Conservation (phyloP, 2,888 invertebrate species). For the Caradrina clavipalpis region DNA sequence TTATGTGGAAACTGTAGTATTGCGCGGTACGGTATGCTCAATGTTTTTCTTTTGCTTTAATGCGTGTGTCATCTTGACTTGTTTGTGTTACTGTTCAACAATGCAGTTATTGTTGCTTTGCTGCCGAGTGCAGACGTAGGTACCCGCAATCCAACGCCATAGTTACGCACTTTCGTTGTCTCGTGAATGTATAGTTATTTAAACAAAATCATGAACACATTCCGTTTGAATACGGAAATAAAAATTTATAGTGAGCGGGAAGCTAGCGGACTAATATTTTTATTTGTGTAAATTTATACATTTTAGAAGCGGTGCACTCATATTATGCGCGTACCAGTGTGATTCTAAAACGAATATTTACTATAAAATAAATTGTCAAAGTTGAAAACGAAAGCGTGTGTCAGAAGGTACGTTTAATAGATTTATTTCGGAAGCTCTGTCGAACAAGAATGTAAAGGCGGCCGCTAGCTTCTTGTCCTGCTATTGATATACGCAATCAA, state of each 20-base stretch:
- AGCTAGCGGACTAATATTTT: conserved; percentile 35
- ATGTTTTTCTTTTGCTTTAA: neutral
- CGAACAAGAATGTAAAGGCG: neutral
- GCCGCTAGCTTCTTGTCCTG: conserved; percentile 30
- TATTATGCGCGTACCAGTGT: neutral
- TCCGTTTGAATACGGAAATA: conserved; percentile 60
- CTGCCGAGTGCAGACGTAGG: neutral
- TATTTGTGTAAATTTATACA: conserved; percentile 6
- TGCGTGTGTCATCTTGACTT: conserved; percentile 6
- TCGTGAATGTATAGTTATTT: conserved; percentile 51
- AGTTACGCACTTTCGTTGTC: conserved; percentile 56
- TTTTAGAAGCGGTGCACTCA: neutral
- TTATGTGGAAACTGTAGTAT: conserved; percentile 12
- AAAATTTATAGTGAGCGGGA: conserved; percentile 33
- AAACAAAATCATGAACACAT: conserved; percentile 50
- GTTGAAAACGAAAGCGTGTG: too few species aligned
- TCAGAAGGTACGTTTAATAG: too few species aligned
- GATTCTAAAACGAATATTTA: neutral
- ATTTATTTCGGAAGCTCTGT: neutral
- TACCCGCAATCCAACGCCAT: conserved; percentile 9
- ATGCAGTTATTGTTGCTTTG: conserved; percentile 2
- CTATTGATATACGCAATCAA: conserved; percentile 30
- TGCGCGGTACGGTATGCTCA: conserved; percentile 19
- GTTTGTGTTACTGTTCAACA: conserved; percentile 4
- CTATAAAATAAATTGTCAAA: too few species aligned